Evolutionary conservation across 2,888 invertebrate species (phyloP).

Genomic region (Caenorhabditis wallacei): DNA sequence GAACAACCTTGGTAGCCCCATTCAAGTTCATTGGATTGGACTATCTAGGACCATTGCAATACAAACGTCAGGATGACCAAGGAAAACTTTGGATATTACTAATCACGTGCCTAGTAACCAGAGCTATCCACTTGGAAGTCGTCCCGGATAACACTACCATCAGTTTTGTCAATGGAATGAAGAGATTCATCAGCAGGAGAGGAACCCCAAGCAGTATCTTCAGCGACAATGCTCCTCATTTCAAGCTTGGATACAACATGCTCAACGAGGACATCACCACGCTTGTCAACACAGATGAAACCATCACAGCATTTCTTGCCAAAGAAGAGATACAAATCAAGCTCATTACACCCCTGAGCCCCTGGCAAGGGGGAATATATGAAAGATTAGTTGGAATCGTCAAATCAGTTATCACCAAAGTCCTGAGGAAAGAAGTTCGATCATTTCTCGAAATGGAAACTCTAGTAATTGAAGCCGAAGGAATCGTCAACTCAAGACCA

Average conservation of each 20-base stretch:
- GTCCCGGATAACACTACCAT: not conserved
- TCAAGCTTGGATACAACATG: constrained; percentile 68
- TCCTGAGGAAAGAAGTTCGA: not conserved
- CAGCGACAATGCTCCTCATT: constrained; percentile 84
- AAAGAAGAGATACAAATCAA: constrained; percentile 7
- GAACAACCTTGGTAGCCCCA: constrained; percentile 65
- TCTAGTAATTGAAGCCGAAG: not conserved
- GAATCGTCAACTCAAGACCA: not conserved
- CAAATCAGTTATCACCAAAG: not conserved
- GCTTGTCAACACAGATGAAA: not conserved
- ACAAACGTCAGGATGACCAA: constrained; percentile 72
- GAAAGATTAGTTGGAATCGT: not conserved
- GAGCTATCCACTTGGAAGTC: constrained; percentile 74
- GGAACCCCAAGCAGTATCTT: constrained; percentile 78
- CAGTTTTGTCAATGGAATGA: constrained; percentile 63
- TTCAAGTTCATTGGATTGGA: constrained; percentile 82
- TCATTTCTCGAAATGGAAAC: not conserved
- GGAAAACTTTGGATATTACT: constrained; percentile 71
- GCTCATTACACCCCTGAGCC: constrained; percentile 1
- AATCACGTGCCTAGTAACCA: constrained; percentile 83
- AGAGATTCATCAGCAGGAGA: constrained; percentile 82
- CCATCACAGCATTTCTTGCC: not conserved
- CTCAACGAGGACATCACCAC: not conserved
- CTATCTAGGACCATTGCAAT: constrained; percentile 84
- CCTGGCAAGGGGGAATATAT: constrained; percentile 15